phyloP scores from a whole-genome alignment of 2,797 vertebrate genomes.

The Botia almorhae region DNA sequence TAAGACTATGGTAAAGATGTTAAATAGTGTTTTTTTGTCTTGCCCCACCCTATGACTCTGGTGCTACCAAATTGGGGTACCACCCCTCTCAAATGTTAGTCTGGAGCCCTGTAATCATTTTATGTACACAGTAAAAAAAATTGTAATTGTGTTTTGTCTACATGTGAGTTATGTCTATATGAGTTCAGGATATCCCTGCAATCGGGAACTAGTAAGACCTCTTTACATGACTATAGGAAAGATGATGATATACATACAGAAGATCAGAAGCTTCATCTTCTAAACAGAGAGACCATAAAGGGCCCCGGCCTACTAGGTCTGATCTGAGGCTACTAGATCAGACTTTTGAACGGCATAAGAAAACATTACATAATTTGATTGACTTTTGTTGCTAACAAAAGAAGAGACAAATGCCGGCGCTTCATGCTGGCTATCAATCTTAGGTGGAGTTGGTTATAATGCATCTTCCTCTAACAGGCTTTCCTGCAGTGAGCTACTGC shows the following conservation, averaged over 20 bases:
- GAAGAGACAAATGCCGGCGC: constrained; percentile 47
- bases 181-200: constrained; percentile 10
- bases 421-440: constrained; percentile 40
- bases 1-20: too few relatives aligned
- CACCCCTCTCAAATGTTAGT: too few relatives aligned
- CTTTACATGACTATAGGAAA: not conserved
- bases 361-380: constrained; percentile 27
- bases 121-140: too few relatives aligned
- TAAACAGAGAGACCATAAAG: not conserved
- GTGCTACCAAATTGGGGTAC: too few relatives aligned
- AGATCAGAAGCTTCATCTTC: constrained; percentile 1
- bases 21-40: too few relatives aligned
- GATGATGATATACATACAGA: not conserved
- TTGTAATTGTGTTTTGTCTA: too few relatives aligned
- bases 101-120: too few relatives aligned
- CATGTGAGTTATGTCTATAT: not conserved
- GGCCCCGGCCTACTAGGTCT: constrained; percentile 10
- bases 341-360: constrained; percentile 20
- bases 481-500: constrained; percentile 45
- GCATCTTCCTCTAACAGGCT: constrained; percentile 56
- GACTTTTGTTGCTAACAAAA: constrained; percentile 56
- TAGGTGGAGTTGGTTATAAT: constrained; percentile 40
- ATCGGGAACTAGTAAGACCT: not conserved
- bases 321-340: not conserved
- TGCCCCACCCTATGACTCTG: too few relatives aligned